Evolutionary conservation across 2,888 invertebrate species (phyloP), one percentile per base, ranked within the genome.

Genomic region (Acronicta aceris): DNA sequence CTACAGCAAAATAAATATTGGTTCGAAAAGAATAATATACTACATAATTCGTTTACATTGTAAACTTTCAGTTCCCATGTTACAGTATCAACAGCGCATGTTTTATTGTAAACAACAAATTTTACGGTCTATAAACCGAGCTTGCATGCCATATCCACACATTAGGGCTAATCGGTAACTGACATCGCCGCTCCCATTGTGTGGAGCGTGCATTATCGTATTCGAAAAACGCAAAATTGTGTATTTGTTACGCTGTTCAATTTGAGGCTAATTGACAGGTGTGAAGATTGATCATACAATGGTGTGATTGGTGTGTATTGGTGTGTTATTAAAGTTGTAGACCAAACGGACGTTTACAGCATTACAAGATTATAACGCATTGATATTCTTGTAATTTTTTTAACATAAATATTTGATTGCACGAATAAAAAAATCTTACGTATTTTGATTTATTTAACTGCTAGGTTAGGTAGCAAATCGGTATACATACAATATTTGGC

Each of bases 121-220:
- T 82, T 76, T 71, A 78, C 75, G 79, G 72, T 78, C 80, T 79
- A 78, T 71, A 77, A 76, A 76, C 62, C 42, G 54, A 48, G 63
- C 67, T 61, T 76, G 66, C 48, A 59, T 62, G 62, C 61, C 50
- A 45, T 64, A 41, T 63, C 67, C 66, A 59, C 73, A 71, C 77
- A 81, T 80, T 80, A 79, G 74, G 68, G 62, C 59, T 77, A 77
- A 82, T 79, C 78, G 66, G 47, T 59, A 60, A 56, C 59, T 59
- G 61, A 56, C 63, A 78, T 79, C 77, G 62, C 70, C 66, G 62
- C 75, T 75, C 75, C 76, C 69, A 74, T 83, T 79, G 81, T 75
- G 25, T 62, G 30, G n/a, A 13, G 12, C 45, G 8, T 6, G 17
- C 53, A 74, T 71, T 63, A 74, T 47, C 48, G 49, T 53, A 71